A percentile compares a stretch with the other conserved stretches of the same genome.
Evolutionary conservation across 2,113 vertebrate genomes (phyloP).

Genomic region (Rhinolophus sinicus): DNA sequence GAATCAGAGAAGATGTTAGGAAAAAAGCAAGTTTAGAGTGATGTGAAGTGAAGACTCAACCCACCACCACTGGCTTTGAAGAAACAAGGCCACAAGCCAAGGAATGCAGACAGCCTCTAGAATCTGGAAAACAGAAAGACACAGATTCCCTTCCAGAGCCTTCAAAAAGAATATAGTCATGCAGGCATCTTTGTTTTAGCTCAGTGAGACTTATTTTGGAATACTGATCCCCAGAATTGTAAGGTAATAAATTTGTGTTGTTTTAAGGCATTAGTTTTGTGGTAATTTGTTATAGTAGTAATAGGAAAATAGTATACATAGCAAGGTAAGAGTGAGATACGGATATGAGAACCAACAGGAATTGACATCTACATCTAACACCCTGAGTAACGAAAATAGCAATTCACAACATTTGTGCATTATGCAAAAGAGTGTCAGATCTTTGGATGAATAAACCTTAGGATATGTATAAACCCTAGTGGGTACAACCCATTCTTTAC

Average conservation of each 20-base stretch:
- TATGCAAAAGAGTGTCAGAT: not conserved
- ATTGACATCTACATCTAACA: not conserved
- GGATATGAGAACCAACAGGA: not conserved
- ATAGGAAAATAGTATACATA: not conserved
- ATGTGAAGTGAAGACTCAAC: not conserved
- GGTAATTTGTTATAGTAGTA: not conserved
- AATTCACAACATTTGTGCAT: not conserved
- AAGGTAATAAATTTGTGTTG: not conserved
- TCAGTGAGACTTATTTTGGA: not conserved
- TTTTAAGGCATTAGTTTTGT: not conserved
- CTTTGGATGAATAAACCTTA: not conserved
- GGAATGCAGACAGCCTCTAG: not conserved
- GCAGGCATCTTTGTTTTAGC: not conserved
- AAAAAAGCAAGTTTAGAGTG: not conserved
- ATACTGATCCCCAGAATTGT: not conserved
- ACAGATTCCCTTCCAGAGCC: not conserved
- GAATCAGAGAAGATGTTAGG: not conserved
- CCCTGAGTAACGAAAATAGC: not conserved
- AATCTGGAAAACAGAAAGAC: not conserved
- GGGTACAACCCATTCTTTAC: not conserved
- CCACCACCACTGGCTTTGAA: not conserved
- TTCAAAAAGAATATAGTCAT: not conserved
- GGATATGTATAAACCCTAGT: not conserved
- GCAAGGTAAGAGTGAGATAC: not conserved
- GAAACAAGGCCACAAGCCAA: not conserved